phyloP scores from a whole-genome alignment of 2,113 vertebrate species.

The Diadophis punctatus region DNA sequence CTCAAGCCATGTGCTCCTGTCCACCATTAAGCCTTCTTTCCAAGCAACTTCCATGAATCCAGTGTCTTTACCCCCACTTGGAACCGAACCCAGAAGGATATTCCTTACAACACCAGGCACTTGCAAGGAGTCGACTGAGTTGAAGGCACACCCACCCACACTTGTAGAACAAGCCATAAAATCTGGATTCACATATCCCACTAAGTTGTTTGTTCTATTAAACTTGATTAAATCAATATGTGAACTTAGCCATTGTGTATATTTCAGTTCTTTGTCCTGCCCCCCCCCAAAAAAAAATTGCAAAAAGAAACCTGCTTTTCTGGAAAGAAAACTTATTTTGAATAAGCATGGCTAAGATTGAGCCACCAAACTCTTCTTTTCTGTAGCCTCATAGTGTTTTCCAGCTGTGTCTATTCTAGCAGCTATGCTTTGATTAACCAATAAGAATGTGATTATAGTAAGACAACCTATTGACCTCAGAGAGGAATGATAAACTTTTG shows the following conservation, averaged over 20 bases:
- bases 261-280: not conserved
- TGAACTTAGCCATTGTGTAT: not conserved
- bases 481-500: not conserved
- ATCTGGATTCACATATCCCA: not conserved
- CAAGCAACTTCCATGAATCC: too few relatives aligned
- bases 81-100: too few relatives aligned
- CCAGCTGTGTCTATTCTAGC: conserved; percentile 34
- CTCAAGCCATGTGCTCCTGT: too few relatives aligned
- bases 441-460: not conserved
- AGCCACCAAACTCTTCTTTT: not conserved
- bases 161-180: not conserved
- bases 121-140: not conserved
- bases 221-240: not conserved
- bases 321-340: not conserved
- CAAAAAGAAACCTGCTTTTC: not conserved
- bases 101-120: too few relatives aligned
- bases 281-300: not conserved
- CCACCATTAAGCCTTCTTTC: too few relatives aligned
- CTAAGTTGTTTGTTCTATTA: not conserved
- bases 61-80: too few relatives aligned
- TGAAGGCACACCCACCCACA: not conserved
- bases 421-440: not conserved
- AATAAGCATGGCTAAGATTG: not conserved
- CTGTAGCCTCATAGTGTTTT: not conserved
- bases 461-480: not conserved